A percentile compares a stretch with the other conserved stretches of the same genome.
Evolutionary conservation across 2,888 invertebrate genomes (phyloP).

Genomic region (Phyllotreta cruciferae): DNA sequence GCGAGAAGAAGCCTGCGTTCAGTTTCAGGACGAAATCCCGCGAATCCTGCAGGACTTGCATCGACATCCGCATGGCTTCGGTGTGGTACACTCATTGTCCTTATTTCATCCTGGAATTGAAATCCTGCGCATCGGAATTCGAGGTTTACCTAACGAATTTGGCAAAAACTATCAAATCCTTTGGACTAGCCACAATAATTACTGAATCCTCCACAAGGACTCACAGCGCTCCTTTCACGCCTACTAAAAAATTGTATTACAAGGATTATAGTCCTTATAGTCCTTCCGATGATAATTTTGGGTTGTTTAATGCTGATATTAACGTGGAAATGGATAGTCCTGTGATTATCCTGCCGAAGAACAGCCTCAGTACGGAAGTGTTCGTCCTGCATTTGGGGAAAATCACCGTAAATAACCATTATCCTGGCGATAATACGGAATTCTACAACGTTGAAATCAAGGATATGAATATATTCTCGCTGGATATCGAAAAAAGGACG

Average conservation of each 20-base stretch:
- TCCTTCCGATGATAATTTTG: conserved; percentile 54
- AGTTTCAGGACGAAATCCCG: conserved; percentile 62
- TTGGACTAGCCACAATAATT: too few species aligned
- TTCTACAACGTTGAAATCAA: conserved; percentile 75
- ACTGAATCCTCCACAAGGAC: too few species aligned
- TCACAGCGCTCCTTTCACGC: conserved; percentile 46
- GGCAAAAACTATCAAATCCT: conserved; percentile 81
- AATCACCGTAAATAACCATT: conserved; percentile 68
- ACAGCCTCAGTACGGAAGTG: conserved; percentile 79
- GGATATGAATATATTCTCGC: conserved; percentile 87
- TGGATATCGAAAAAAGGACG: conserved; percentile 66
- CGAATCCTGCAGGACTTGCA: conserved; percentile 19
- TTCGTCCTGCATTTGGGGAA: conserved; percentile 92
- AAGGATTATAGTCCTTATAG: conserved; percentile 59
- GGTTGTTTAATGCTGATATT: conserved; percentile 63
- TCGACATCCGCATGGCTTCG: conserved; percentile 77
- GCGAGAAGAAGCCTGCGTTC: conserved; percentile 61
- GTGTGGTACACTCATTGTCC: conserved; percentile 95
- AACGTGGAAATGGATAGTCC: conserved; percentile 89
- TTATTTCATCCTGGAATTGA: conserved; percentile 82
- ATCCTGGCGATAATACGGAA: conserved; percentile 47
- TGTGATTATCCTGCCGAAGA: conserved; percentile 85
- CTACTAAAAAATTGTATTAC: conserved; percentile 51
- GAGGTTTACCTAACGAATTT: conserved; percentile 86
- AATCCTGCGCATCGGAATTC: conserved; percentile 89